These are phyloP conservation scores for Podarcis raffonei DNA, from an alignment of 2,113 vertebrate species.

Conservation along the genomic window DNA sequence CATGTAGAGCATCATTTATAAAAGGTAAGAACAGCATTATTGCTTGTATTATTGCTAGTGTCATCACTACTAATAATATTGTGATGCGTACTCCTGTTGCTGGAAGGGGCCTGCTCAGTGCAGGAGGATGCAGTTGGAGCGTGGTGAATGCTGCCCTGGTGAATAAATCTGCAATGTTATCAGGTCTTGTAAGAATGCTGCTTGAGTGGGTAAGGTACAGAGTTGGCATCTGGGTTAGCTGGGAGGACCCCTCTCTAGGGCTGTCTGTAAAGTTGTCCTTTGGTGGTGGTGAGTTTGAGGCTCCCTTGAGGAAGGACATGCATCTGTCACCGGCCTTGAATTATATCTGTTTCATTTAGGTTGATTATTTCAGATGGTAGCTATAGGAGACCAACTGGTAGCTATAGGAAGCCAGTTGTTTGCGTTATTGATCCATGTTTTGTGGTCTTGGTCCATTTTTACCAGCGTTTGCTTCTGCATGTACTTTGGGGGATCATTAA, in stretches of 20 bases:
- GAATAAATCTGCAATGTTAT: neutral
- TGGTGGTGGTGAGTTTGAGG: neutral
- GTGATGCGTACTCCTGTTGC: too few species aligned
- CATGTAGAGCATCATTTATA: neutral
- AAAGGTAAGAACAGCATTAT: neutral
- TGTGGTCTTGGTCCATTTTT: neutral
- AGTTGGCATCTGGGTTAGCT: neutral
- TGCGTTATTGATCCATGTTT: constrained; percentile 32
- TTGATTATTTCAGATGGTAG: too few species aligned
- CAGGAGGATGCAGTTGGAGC: too few species aligned
- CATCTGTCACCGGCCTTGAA: too few species aligned
- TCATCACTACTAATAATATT: too few species aligned
- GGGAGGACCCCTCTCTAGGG: neutral
- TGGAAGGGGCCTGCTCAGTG: too few species aligned
- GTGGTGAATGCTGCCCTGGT: neutral
- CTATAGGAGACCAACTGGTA: too few species aligned
- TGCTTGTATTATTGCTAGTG: too few species aligned
- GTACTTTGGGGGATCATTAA: constrained; percentile 36
- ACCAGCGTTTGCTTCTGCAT: neutral
- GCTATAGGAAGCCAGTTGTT: neutral
- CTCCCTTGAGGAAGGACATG: neutral
- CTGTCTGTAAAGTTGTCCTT: too few species aligned
- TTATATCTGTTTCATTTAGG: too few species aligned
- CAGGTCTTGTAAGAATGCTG: neutral
- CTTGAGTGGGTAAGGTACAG: neutral